phyloP scores from a whole-genome alignment of 1,140 invertebrate species.

The Oreohelix idahoensis region DNA sequence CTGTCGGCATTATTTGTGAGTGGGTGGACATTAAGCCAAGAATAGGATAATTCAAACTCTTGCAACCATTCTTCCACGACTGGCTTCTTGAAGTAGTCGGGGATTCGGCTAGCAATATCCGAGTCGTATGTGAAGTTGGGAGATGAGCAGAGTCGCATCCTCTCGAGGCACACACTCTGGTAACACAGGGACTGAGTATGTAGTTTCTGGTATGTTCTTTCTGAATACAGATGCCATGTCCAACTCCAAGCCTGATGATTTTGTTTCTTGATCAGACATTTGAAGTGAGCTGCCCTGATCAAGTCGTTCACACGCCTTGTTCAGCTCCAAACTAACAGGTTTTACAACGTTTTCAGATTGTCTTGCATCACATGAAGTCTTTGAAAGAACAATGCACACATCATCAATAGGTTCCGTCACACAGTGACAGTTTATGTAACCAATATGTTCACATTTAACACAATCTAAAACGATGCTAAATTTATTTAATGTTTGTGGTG shows the following conservation, averaged over 20 bases:
- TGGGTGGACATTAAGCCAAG: background rate
- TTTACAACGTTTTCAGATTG: too few relatives aligned
- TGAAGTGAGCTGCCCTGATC: background rate
- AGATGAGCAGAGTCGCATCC: conserved; percentile 15
- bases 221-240: background rate
- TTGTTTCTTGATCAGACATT: background rate
- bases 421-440: background rate
- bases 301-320: background rate
- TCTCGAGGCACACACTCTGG: background rate
- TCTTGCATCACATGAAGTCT: too few relatives aligned
- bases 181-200: background rate
- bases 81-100: conserved; percentile 16
- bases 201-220: background rate
- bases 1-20: background rate
- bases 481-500: background rate
- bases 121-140: conserved; percentile 21
- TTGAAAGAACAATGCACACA: too few relatives aligned
- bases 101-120: background rate
- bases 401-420: too few relatives aligned
- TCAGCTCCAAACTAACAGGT: too few relatives aligned
- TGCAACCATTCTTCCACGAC: background rate
- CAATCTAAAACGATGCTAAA: background rate
- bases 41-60: background rate
- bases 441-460: background rate
- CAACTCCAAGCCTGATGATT: background rate